Conservation (phyloP, 2,888 invertebrate species). For the Dynastes tityus region DNA sequence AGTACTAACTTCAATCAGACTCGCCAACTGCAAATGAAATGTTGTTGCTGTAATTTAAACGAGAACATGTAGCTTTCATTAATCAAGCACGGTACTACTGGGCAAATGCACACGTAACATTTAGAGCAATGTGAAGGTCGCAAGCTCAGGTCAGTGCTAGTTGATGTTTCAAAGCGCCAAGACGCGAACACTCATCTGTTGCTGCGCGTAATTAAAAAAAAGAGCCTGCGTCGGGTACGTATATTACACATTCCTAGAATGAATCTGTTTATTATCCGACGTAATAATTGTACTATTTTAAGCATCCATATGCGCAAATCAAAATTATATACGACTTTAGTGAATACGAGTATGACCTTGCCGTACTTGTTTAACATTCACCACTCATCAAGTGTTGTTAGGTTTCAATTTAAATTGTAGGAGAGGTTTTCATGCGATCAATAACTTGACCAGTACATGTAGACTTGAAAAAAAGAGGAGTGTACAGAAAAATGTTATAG, state of each 20-base stretch:
- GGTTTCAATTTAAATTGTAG: too few species aligned
- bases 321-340: background rate
- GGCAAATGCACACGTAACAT: too few species aligned
- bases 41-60: too few species aligned
- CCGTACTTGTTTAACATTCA: background rate
- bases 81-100: too few species aligned
- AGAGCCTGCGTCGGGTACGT: background rate
- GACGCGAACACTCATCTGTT: background rate
- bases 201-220: background rate
- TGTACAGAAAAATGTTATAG: too few species aligned
- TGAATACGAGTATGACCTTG: background rate
- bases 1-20: too few species aligned
- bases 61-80: too few species aligned
- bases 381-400: background rate
- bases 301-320: background rate
- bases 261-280: background rate
- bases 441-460: too few species aligned
- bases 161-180: background rate
- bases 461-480: too few species aligned
- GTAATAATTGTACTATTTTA: constrained; percentile 4
- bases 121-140: too few species aligned
- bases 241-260: background rate
- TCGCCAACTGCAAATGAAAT: too few species aligned
- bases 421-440: too few species aligned
- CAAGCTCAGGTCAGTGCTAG: constrained; percentile 2